Evolutionary conservation across 92 coral and sea anemone genomes (phyloP), one percentile per base, ranked within the genome.

Genomic region (Phymanthus crucifer): DNA sequence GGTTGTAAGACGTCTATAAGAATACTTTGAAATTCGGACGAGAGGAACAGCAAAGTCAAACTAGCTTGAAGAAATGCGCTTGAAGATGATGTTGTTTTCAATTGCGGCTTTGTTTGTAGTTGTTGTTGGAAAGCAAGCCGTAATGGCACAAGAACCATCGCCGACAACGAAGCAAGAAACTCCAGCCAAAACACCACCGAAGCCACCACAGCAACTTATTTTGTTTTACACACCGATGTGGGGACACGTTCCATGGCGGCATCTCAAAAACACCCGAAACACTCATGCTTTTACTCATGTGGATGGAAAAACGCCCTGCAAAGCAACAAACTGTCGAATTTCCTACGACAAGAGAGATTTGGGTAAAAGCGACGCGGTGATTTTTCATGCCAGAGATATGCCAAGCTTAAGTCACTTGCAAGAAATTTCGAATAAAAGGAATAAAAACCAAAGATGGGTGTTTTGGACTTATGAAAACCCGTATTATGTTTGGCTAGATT

Each of bases 331-430:
- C 76, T 95, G 98, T 56, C 37, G 54, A 45, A 87, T 95, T 34
- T 78, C 95, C 1, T 93, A 95, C 87, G 80, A 92, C 78, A 90
- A 83, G 79, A 69, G 34, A 29, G 87, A 89, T 33, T 48, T 95
- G 6, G n/a, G 40, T 1, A 40, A 21, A 52, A 91, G 95, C 70
- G 95, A 93, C 77, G 98, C 87, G 1, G 93, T 95, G 21, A 13
- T 95, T 43, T 95, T 95, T 68, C 98, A 95, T 74, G 97, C 95
- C 3, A 78, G 94, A 68, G 98, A 95, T 46, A 78, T 95, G 64
- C 93, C 90, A 29, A 64, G 85, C 33, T 76, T 75, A 32, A 14
- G 8, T 4, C 72, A 78, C 52, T 80, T 95, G 87, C 74, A 67
- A 71, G 48, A 57, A 35, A 88, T 80, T 21, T 58, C 75, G 13